Evolutionary conservation across 1,140 invertebrate species (phyloP), one percentile per base, ranked within the genome.

Genomic region (Lordiphosa clarofinis): DNA sequence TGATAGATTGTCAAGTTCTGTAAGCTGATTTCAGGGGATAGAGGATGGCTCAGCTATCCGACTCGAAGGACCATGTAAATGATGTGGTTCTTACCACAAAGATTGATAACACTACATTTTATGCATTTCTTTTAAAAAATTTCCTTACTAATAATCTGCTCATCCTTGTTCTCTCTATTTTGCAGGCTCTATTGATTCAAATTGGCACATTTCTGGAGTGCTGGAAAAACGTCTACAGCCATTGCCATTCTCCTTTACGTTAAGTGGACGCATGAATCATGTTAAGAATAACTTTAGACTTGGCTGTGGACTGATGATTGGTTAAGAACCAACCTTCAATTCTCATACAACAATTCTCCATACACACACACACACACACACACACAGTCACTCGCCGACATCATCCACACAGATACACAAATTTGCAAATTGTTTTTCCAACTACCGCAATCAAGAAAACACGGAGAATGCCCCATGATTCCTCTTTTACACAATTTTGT

Each of bases 221-320:
- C 90, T 99, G 67, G 98, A 99, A 89, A 98, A 99, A 91, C 95
- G 96, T 90, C 90, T 98, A 36, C 92, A 94, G 72, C 96, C 96
- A 15, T 90, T 99, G 73, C 98, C 98, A 55, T 98, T 99, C 89
- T 95, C 96, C 2, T 94, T 99, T 73, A 94, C 95, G 6, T 90
- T 99, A 1, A 98, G 97, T 84, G 98, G 96, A 46, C 93, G 96
- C 89, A 91, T 98, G 44, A 99, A 98, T 91, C 98, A 99, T 88
- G 91, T 91, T 11, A 97, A 97, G 89, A 94, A 94, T 88, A 94
- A 96, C 74, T 97, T 96, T 90, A 93, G 94, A 88, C 91, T 97
- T 67, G 96, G 96, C 57, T 95, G 95, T 88, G 96, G 95, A 57
- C 92, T 98, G 57, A 94, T 96, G 73, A 95, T 97, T 79, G 96